Evolutionary conservation across 2,888 invertebrate species (phyloP).

Genomic region (Molanna angustata): DNA sequence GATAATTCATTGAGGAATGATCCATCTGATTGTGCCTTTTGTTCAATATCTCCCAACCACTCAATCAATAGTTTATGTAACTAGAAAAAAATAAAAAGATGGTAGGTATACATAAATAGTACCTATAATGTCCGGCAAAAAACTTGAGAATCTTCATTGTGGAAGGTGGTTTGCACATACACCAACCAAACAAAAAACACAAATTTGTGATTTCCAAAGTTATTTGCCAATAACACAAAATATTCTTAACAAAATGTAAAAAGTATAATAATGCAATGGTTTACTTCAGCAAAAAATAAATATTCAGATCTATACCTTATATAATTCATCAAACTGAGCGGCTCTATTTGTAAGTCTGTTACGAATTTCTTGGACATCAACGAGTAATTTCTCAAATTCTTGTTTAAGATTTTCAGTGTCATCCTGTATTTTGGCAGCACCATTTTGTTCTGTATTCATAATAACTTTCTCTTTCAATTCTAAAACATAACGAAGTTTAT

Average conservation of each 20-base stretch:
- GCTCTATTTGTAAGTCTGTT: slow-evolving; percentile 72
- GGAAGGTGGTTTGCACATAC: too few species aligned
- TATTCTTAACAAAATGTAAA: too few species aligned
- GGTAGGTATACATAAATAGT: not conserved
- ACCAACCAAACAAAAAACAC: too few species aligned
- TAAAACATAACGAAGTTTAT: slow-evolving; percentile 76
- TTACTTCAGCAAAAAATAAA: not conserved
- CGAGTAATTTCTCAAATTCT: slow-evolving; percentile 85
- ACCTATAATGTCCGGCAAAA: not conserved
- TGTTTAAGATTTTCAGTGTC: slow-evolving; percentile 85
- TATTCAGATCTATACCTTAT: slow-evolving; percentile 57
- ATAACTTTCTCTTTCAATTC: slow-evolving; percentile 92
- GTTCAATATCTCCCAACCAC: slow-evolving; percentile 87
- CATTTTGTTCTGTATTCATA: slow-evolving; percentile 86
- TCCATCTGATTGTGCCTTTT: slow-evolving; percentile 74
- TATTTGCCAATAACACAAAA: too few species aligned
- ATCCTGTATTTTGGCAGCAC: slow-evolving; percentile 86
- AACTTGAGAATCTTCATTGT: too few species aligned
- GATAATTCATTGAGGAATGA: slow-evolving; percentile 78
- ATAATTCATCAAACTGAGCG: slow-evolving; percentile 81
- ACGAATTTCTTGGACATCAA: slow-evolving; percentile 76
- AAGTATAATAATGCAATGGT: too few species aligned
- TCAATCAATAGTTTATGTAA: slow-evolving; percentile 74
- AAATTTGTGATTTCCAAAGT: too few species aligned
- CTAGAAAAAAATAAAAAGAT: slow-evolving; percentile 36